Conservation (phyloP, 1,140 invertebrate genomes). For the Lethocerus indicus region DNA sequence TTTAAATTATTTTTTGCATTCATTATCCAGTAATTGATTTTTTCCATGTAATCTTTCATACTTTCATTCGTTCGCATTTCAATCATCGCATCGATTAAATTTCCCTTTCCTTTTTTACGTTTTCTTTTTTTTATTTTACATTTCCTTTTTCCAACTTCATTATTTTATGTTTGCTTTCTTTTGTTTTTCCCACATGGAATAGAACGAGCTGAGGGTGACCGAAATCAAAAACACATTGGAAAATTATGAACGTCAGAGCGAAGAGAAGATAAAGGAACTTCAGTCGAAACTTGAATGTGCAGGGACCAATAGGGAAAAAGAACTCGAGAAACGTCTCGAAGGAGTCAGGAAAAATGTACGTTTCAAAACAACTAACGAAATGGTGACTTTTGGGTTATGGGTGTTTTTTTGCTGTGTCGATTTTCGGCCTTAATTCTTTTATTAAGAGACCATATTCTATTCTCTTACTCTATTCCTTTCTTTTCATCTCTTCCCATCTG, state of each 20-base stretch:
- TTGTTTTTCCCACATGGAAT: constrained; percentile 17
- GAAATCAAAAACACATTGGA: constrained; percentile 46
- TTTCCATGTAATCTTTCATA: too few relatives aligned
- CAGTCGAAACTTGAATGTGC: constrained; percentile 54
- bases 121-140: background rate
- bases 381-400: constrained; percentile 6
- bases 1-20: too few relatives aligned
- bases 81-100: too few relatives aligned
- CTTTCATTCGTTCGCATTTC: too few relatives aligned
- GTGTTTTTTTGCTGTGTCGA: too few relatives aligned
- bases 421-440: too few relatives aligned
- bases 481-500: too few relatives aligned
- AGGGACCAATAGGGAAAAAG: constrained; percentile 58
- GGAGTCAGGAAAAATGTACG: constrained; percentile 60
- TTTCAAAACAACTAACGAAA: constrained; percentile 15
- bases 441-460: too few relatives aligned
- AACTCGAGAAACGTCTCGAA: constrained; percentile 62
- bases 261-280: constrained; percentile 53
- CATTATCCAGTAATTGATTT: too few relatives aligned
- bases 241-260: constrained; percentile 36
- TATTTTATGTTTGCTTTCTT: constrained; percentile 11
- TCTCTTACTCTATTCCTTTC: too few relatives aligned
- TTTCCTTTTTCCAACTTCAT: constrained; percentile 3
- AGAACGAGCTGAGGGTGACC: constrained; percentile 46
- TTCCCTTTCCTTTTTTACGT: background rate